Conservation (phyloP, 23 tunicate species). For the Phallusia fumigata region DNA sequence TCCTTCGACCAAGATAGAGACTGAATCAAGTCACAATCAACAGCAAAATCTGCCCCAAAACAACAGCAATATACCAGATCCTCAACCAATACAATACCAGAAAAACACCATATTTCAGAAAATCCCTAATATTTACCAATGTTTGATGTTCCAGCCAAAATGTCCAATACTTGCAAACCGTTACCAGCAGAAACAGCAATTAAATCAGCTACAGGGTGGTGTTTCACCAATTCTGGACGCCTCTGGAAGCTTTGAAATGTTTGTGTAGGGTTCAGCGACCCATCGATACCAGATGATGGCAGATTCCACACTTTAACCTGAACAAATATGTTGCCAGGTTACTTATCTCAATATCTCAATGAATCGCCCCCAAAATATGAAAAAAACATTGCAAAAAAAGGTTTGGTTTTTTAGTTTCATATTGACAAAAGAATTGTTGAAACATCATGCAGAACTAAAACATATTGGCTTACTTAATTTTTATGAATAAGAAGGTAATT, state of each 20-base stretch:
- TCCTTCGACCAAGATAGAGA: conserved; percentile 73
- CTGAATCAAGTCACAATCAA: conserved; percentile 50
- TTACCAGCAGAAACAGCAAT: conserved; percentile 45
- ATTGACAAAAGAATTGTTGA: too few species aligned
- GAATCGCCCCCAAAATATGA: too few species aligned
- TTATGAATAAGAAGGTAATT: too few species aligned
- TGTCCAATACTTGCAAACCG: conserved; percentile 28
- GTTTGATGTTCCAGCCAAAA: background rate
- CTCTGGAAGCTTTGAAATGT: conserved; percentile 31
- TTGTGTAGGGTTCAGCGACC: conserved; percentile 11
- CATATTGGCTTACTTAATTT: too few species aligned
- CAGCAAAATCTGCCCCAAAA: conserved; percentile 21
- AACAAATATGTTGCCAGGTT: too few species aligned
- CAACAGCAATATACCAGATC: too few species aligned
- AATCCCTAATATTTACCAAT: background rate
- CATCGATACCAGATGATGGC: conserved; percentile 55
- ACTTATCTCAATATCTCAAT: too few species aligned
- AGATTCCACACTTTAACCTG: conserved; percentile 88
- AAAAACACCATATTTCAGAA: too few species aligned
- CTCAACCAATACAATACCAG: too few species aligned
- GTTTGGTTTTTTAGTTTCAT: too few species aligned
- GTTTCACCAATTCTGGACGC: conserved; percentile 56
- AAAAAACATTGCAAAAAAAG: too few species aligned
- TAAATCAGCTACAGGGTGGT: conserved; percentile 67
- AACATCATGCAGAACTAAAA: too few species aligned